Evolutionary conservation across 2,888 invertebrate genomes (phyloP).

Genomic region (Cheilosia impressa): DNA sequence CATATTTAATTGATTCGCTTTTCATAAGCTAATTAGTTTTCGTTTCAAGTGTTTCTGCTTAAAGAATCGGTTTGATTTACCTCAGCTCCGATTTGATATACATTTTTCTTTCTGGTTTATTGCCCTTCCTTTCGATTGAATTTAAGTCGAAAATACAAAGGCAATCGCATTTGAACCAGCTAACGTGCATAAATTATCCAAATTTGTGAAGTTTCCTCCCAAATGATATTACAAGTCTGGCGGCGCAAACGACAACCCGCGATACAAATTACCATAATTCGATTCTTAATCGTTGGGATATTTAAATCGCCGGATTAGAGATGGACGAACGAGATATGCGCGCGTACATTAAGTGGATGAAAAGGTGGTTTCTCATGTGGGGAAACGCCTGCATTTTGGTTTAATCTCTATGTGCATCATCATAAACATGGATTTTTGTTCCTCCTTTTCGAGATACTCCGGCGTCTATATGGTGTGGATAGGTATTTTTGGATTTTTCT

Average conservation of each 20-base stretch:
- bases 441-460: background rate
- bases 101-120: conserved; percentile 22
- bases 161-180: conserved; percentile 37
- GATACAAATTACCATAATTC: conserved; percentile 67
- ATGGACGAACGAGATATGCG: conserved; percentile 50
- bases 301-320: conserved; percentile 61
- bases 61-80: background rate
- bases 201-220: conserved; percentile 17
- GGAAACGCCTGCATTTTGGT: conserved; percentile 59
- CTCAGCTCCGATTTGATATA: background rate
- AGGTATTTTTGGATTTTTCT: background rate
- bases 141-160: background rate
- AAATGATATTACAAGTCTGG: conserved; percentile 28
- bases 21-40: conserved; percentile 45
- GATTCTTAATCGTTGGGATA: conserved; percentile 62
- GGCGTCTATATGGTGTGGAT: conserved; percentile 7
- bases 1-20: conserved; percentile 50
- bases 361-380: conserved; percentile 24
- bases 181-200: conserved; percentile 59
- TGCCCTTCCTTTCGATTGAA: conserved; percentile 16
- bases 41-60: conserved; percentile 26
- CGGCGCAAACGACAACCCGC: conserved; percentile 47
- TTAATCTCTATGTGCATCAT: conserved; percentile 33
- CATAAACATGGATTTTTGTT: conserved; percentile 23
- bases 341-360: conserved; percentile 42